Evolutionary conservation across 92 coral and sea anemone genomes (phyloP).

Genomic region (Parazoanthus swiftii): DNA sequence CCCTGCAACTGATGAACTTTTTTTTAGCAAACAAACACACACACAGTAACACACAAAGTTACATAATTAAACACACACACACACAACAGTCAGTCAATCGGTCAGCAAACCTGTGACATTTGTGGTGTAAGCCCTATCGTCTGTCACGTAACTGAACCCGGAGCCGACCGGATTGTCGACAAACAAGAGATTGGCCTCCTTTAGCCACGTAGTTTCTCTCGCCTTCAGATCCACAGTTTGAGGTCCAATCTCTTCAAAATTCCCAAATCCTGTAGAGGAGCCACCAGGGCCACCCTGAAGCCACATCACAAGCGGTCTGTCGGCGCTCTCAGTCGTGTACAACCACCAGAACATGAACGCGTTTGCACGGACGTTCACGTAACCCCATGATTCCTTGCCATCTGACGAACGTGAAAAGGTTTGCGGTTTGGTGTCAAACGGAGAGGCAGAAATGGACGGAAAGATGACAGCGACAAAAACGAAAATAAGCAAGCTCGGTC

Average conservation of each 20-base stretch:
- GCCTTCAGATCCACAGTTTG: conserved; percentile 75
- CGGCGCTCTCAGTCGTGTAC: conserved; percentile 69
- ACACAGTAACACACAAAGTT: no score
- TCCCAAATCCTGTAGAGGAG: conserved; percentile 93
- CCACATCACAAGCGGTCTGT: conserved; percentile 90
- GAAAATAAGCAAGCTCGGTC: not conserved
- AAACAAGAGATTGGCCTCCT: conserved; percentile 85
- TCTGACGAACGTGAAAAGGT: conserved; percentile 25
- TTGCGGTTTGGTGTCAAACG: not conserved
- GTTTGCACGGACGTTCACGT: conserved; percentile 78
- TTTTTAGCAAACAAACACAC: no score
- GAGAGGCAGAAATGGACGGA: not conserved
- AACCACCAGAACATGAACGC: conserved; percentile 99
- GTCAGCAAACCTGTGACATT: conserved; percentile 74
- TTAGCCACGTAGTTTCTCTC: conserved; percentile 86
- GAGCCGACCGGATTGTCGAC: conserved; percentile 97
- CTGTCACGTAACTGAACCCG: conserved; percentile 92
- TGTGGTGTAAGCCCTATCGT: conserved; percentile 80
- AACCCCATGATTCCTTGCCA: conserved; percentile 60
- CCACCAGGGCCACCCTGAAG: conserved; percentile 98
- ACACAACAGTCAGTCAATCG: not conserved
- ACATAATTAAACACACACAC: not conserved
- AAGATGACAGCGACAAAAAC: not conserved
- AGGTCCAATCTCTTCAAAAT: conserved; percentile 94
- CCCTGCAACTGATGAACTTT: no score